Conservation (phyloP, 2,888 invertebrate genomes). For the Priocnemis perturbator region DNA sequence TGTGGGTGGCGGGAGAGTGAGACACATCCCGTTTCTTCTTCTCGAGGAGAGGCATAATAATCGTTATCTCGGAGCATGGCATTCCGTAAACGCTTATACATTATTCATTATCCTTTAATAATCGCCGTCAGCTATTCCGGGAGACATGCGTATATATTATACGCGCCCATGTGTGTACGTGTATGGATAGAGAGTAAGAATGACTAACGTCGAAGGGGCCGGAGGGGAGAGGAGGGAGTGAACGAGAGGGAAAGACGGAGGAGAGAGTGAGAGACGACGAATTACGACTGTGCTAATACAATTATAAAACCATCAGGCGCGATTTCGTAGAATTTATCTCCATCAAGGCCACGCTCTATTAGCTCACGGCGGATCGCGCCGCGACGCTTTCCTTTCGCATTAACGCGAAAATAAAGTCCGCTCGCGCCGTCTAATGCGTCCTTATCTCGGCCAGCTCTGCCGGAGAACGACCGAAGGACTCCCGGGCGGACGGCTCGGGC, state of each 20-base stretch:
- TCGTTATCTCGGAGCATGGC: not conserved
- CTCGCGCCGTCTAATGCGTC: too few species aligned
- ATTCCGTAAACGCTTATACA: slow-evolving; percentile 32
- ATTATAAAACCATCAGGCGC: slow-evolving; percentile 34
- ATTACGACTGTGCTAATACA: slow-evolving; percentile 43
- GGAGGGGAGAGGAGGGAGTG: too few species aligned
- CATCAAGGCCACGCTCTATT: slow-evolving; percentile 20
- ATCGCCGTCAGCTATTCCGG: slow-evolving; percentile 27
- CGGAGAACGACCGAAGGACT: too few species aligned
- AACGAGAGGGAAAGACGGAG: too few species aligned
- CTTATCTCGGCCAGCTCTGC: too few species aligned
- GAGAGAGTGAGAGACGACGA: slow-evolving; percentile 24
- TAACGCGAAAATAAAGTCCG: not conserved
- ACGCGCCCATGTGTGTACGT: not conserved
- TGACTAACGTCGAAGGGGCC: too few species aligned
- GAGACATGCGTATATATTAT: not conserved
- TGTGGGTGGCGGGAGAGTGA: not conserved
- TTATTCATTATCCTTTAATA: slow-evolving; percentile 44
- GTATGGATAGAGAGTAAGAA: not conserved
- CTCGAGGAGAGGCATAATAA: not conserved
- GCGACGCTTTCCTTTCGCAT: not conserved
- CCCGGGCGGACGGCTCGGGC: too few species aligned
- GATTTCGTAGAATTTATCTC: slow-evolving; percentile 18
- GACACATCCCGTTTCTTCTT: not conserved
- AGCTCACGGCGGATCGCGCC: not conserved